Base-by-base conservation (phyloP, 2,113 vertebrate species). In the Lutjanus erythropterus region DNA sequence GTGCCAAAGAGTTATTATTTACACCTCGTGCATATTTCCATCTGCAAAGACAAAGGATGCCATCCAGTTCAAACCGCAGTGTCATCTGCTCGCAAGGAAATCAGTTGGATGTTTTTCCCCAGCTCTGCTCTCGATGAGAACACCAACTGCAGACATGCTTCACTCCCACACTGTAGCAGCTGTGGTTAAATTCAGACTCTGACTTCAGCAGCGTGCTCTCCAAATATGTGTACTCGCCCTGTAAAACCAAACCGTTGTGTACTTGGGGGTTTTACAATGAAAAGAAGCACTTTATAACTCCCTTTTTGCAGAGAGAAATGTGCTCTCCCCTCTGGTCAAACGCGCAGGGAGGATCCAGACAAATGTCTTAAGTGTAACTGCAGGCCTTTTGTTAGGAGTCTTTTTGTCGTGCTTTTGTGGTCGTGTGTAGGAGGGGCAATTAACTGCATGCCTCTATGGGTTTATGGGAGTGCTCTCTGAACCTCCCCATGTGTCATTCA, bases 131-230 rank as follows among this genome's bases (percentile, higher is more conserved):
- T 41, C 42, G 31, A 70, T 82, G 71, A 78, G 75, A 59, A 52
- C 76, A 84, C 65, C 86, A 89, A 88, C 87, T 89, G 89, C 76
- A 79, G 75, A 82, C 85, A 56, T 80, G 84, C 86, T 81, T 72
- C 23, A 66, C 90, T 88, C 89, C 83, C 73, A 81, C 83, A 31
- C 84, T 56, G 68, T 9, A 88, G 84, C 92, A 93, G 93, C 92
- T 94, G 91, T 81, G 60, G 86, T 90, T 93, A 91, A 76, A 92
- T 89, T 87, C 86, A 92, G 85, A 87, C 80, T 67, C 65, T 92
- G 92, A 93, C 85, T 83, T 84, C 81, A 92, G 59, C 87, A 47
- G 11, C 16, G 42, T 56, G 71, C 74, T 88, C 81, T 90, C 62
- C 75, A 80, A 78, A 89, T 83, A 84, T 77, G 81, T 70, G 65